Evolutionary conservation across 2,113 vertebrate genomes (phyloP), one percentile per base, ranked within the genome.

Genomic region (Pipa parva): DNA sequence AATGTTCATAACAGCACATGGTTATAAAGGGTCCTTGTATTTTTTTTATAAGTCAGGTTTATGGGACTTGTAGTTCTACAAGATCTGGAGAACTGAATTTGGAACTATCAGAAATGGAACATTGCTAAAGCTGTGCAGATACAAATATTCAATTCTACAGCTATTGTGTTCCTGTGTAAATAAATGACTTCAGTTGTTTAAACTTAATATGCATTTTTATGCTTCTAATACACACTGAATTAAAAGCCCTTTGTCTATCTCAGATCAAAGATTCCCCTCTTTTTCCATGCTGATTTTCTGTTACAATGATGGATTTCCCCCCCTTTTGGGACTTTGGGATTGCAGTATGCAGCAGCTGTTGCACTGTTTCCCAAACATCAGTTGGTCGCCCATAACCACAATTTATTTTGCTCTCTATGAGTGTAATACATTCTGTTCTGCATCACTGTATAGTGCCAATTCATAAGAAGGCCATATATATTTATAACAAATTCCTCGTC

Each of bases 281-380:
- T 54, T n/a, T 42, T 73, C 76, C 83, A 85, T 81, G 80, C 82
- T 87, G 71, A 78, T 68, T 50, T 79, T 71, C 71, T 73, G 80
- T 81, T 80, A 78, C 74, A 66, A 79, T 74, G 50, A 80, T 71
- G 71, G 78, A 76, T 81, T 70, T 10, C 79, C 84, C 79, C 81
- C 12, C 75, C 75, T 78, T 78, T 76, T 83, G 80, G 54, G 58
- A 72, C 60, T 76, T 55, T 22, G 65, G 69, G 45, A 48, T 60
- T 27, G 45, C 63, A 65, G 59, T 74, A 65, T 63, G 27, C 13
- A n/a, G 74, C 73, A 72, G 71, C 70, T 77, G 72, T 79, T 81
- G 65, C 52, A 71, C 68, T 69, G 73, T 78, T 87, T 81, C 77
- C 76, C 77, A 83, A 87, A 80, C 74, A 81, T 71, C 6, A 42